Evolutionary conservation across 1,140 invertebrate species (phyloP).

Genomic region (Drosophila busckii): DNA sequence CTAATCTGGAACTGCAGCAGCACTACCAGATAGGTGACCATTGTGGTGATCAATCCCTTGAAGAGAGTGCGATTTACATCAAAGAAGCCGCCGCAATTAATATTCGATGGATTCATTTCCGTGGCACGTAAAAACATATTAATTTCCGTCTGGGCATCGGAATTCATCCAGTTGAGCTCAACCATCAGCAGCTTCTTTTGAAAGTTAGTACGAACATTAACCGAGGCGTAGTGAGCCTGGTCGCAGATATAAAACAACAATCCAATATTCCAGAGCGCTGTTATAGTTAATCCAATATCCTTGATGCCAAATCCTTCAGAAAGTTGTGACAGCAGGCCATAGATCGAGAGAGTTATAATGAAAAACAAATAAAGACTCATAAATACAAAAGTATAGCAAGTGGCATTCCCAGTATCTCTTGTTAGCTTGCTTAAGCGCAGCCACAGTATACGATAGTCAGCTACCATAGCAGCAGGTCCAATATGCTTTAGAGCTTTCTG

Average conservation of each 20-base stretch:
- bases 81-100: slow-evolving; percentile 84
- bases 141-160: slow-evolving; percentile 83
- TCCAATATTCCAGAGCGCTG: slow-evolving; percentile 82
- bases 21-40: slow-evolving; percentile 86
- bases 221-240: slow-evolving; percentile 84
- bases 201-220: slow-evolving; percentile 83
- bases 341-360: slow-evolving; percentile 84
- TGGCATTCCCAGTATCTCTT: slow-evolving; percentile 82
- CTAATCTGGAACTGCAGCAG: slow-evolving; percentile 86
- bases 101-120: slow-evolving; percentile 85
- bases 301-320: slow-evolving; percentile 84
- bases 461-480: slow-evolving; percentile 82
- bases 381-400: slow-evolving; percentile 83
- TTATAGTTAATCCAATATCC: slow-evolving; percentile 83
- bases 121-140: slow-evolving; percentile 85
- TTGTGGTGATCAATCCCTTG: slow-evolving; percentile 84
- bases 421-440: slow-evolving; percentile 83
- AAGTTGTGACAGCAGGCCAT: slow-evolving; percentile 84
- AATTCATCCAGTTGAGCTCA: slow-evolving; percentile 84
- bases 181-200: slow-evolving; percentile 85
- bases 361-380: slow-evolving; percentile 84
- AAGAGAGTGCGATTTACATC: slow-evolving; percentile 84
- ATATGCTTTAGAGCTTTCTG: slow-evolving; percentile 83
- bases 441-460: slow-evolving; percentile 84
- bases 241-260: slow-evolving; percentile 84